Evolutionary conservation across 2,888 invertebrate species (phyloP).

Genomic region (Ariolimax columbianus): DNA sequence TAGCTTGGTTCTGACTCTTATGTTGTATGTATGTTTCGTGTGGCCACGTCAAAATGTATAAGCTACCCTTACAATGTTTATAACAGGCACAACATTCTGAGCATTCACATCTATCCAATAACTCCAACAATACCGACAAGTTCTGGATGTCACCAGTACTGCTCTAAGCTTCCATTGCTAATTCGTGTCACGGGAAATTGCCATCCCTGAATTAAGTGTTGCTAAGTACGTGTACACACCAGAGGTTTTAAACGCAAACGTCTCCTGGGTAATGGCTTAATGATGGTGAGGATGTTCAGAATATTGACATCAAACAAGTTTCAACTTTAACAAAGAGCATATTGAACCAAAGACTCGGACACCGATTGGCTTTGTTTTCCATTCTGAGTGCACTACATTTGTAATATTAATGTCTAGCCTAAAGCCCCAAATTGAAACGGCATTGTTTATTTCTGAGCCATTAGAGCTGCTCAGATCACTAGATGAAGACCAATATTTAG

Average conservation of each 20-base stretch:
- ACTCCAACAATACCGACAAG: no score
- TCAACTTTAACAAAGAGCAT: not conserved
- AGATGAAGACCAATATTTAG: no score
- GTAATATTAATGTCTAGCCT: no score
- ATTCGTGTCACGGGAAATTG: not conserved
- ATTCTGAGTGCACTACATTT: no score
- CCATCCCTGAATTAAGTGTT: not conserved
- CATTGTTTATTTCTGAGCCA: no score
- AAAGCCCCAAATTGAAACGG: no score
- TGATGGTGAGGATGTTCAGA: not conserved
- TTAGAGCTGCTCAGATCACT: no score
- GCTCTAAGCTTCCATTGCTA: not conserved
- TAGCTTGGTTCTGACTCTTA: no score
- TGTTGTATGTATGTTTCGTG: no score
- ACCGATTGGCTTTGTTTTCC: not conserved
- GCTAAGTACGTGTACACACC: slow-evolving; percentile 3
- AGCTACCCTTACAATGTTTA: no score
- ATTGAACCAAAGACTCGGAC: not conserved
- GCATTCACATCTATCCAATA: not conserved
- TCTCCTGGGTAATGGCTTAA: not conserved
- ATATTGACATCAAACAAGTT: slow-evolving; percentile 17
- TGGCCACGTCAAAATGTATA: no score
- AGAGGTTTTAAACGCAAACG: slow-evolving; percentile 21
- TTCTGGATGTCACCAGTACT: not conserved
- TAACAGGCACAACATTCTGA: no score